Conservation (phyloP, 2,113 vertebrate species). For the Gymnorhina tibicen region DNA sequence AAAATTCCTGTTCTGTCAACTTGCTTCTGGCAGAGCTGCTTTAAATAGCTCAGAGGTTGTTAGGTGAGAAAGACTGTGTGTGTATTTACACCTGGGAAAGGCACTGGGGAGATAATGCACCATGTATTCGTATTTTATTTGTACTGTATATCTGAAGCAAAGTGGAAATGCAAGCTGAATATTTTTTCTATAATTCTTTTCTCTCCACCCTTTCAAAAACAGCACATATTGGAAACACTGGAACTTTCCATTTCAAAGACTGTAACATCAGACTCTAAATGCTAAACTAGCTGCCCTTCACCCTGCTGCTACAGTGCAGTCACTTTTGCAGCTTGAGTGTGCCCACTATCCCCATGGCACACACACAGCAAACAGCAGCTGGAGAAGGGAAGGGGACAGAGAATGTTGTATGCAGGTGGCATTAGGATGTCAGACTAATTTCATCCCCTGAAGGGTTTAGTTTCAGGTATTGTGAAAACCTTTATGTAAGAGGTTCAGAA, state of each 20-base stretch:
- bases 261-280: background rate
- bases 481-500: background rate
- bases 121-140: slow-evolving; percentile 28
- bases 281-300: background rate
- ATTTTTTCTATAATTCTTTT: background rate
- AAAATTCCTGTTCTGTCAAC: background rate
- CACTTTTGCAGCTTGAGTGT: background rate
- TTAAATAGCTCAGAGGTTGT: background rate
- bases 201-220: background rate
- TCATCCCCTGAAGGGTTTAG: background rate
- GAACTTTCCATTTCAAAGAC: background rate
- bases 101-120: background rate
- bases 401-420: background rate
- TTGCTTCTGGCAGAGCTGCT: background rate
- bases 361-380: background rate
- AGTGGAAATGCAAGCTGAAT: slow-evolving; percentile 1
- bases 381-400: background rate
- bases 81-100: background rate
- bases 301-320: background rate
- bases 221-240: background rate
- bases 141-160: background rate
- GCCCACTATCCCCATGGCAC: background rate
- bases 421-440: background rate
- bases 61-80: background rate
- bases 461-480: background rate